Base-by-base conservation (phyloP, 2,888 invertebrate species). In the Dryococelus australis region DNA sequence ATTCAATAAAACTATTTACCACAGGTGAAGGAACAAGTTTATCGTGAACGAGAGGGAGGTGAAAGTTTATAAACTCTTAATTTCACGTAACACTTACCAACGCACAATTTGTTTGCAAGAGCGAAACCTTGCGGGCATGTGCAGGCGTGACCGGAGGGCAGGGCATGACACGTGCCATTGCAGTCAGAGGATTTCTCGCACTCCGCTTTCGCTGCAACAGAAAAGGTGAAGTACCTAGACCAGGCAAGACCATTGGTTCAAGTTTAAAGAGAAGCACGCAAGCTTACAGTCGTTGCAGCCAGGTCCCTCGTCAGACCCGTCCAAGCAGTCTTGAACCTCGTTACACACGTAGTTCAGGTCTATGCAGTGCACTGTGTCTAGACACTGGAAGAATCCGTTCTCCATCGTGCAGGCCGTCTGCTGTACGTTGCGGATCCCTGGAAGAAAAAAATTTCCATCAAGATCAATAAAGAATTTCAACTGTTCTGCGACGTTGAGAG, bases 221-320 rank as follows among this genome's bases (percentile, higher is more conserved):
- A 51, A 16, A 16, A 65, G 13, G 10, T 65, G n/a, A 65, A n/a
- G 16, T 24, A 16, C 12, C 65, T 10, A 10, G 10, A 65, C 2
- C 43, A 28, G 27, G 24, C 83, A 20, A 20, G 28, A 27, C 16
- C 0, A 12, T 8, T 28, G 12, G n/a, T 12, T 12, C n/a, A 43
- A 8, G 13, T 28, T 4, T 8, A 0, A 83, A 4, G 24, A 8
- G 35, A 10, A 86, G 90, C 88, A 8, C 81, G 27, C 27, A 65
- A 35, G 86, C 87, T 89, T 87, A 90, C 90, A 86, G 24, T 35
- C 88, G 3, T 90, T 90, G 83, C 91, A 92, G 87, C 94, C 90
- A 0, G 90, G 90, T 83, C 93, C 93, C 92, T 96, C 96, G 91
- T 96, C 96, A 16, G 95, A 94, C 53, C 92, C 92, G 92, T 96